phyloP scores from a whole-genome alignment of 2,113 vertebrate species.

The Martes martes region DNA sequence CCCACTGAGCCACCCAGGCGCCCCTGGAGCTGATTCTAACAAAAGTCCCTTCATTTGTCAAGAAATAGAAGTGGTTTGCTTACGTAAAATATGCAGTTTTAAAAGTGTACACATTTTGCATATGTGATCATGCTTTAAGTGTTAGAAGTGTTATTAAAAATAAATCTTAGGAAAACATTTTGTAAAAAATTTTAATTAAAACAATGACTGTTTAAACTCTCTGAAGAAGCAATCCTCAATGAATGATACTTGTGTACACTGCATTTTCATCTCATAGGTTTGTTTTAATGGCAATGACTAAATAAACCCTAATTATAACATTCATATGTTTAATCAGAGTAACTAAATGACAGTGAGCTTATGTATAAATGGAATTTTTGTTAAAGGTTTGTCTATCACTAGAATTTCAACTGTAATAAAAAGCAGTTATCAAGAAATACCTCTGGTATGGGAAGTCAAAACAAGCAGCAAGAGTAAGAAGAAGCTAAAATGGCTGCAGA shows the following conservation, averaged over 20 bases:
- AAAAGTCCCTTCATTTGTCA: not conserved
- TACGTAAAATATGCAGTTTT: not conserved
- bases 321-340: not conserved
- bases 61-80: not conserved
- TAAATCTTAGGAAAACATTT: not conserved
- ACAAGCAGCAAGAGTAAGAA: not conserved
- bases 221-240: not conserved
- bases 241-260: not conserved
- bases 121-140: not conserved
- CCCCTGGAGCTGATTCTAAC: not conserved
- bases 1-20: too few relatives aligned
- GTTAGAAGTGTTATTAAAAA: not conserved
- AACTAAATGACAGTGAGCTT: not conserved
- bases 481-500: not conserved
- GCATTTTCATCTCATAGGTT: not conserved
- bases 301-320: not conserved
- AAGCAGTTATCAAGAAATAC: not conserved
- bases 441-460: not conserved
- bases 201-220: not conserved
- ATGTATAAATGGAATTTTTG: not conserved
- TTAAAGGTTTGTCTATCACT: not conserved
- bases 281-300: not conserved
- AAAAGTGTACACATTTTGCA: not conserved
- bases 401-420: not conserved
- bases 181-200: not conserved